Percentiles rank a stretch among this genome's conserved stretches.
These are phyloP conservation scores for Porites cylindrica DNA, from an alignment of 92 coral and sea anemone species.

Conservation along the genomic window DNA sequence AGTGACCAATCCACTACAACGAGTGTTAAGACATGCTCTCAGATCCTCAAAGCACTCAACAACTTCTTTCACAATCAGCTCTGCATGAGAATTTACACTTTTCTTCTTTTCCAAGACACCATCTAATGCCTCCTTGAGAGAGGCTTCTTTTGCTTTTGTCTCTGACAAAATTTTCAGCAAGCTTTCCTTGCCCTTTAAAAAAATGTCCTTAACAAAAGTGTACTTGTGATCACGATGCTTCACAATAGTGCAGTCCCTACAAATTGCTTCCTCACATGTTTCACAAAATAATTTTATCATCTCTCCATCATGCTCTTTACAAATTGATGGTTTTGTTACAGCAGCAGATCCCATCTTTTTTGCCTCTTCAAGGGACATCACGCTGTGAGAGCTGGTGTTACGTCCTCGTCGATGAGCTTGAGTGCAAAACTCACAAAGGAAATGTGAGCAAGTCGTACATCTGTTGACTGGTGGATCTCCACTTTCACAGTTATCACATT, in stretches of 20 bases:
- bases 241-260: constrained; percentile 73
- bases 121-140: constrained; percentile 28
- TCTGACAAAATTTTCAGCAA: constrained; percentile 26
- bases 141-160: constrained; percentile 29
- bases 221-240: constrained; percentile 72
- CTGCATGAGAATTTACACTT: constrained; percentile 15
- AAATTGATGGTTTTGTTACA: constrained; percentile 44
- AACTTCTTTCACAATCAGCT: constrained; percentile 18
- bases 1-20: constrained; percentile 11
- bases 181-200: constrained; percentile 26
- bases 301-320: constrained; percentile 72
- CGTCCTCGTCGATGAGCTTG: constrained; percentile 58
- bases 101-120: constrained; percentile 27
- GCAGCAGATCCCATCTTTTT: constrained; percentile 49
- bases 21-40: constrained; percentile 19
- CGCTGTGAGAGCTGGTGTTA: constrained; percentile 58
- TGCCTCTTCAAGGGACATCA: constrained; percentile 61
- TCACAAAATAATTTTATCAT: constrained; percentile 68
- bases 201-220: constrained; percentile 59
- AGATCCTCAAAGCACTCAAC: constrained; percentile 11
- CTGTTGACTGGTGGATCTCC: constrained; percentile 59
- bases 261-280: constrained; percentile 68
- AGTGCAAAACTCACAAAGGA: constrained; percentile 71
- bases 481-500: constrained; percentile 72
- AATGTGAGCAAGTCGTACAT: constrained; percentile 59